Conservation (phyloP, 2,888 invertebrate genomes). For the Luperina testacea region DNA sequence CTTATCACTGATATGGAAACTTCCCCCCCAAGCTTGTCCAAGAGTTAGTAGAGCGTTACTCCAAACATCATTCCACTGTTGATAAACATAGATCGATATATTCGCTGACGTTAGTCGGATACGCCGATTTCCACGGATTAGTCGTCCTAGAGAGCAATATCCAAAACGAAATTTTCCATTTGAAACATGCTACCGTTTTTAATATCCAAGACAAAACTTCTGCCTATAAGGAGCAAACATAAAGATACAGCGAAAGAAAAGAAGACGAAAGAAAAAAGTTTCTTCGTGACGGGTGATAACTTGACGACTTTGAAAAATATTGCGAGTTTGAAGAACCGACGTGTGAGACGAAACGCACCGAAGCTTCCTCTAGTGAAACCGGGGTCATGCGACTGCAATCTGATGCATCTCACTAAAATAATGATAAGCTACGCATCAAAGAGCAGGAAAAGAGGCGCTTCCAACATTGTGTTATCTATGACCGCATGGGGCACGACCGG, state of each 20-base stretch:
- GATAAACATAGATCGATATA: slow-evolving; percentile 65
- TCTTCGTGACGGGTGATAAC: slow-evolving; percentile 77
- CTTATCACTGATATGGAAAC: slow-evolving; percentile 61
- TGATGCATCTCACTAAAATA: slow-evolving; percentile 83
- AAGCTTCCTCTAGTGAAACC: slow-evolving; percentile 69
- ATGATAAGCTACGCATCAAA: slow-evolving; percentile 81
- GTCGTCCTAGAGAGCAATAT: slow-evolving; percentile 32
- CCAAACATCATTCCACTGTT: slow-evolving; percentile 45
- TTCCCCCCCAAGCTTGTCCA: slow-evolving; percentile 45
- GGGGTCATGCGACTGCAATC: slow-evolving; percentile 79
- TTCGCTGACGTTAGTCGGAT: slow-evolving; percentile 52
- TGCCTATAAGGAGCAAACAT: slow-evolving; percentile 71
- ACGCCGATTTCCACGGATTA: slow-evolving; percentile 53
- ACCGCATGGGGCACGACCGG: slow-evolving; percentile 79
- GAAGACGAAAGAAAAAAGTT: slow-evolving; percentile 73
- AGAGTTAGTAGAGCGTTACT: slow-evolving; percentile 62
- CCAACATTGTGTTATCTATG: slow-evolving; percentile 81
- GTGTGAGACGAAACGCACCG: slow-evolving; percentile 71
- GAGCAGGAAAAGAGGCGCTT: slow-evolving; percentile 80
- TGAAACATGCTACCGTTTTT: slow-evolving; percentile 83
- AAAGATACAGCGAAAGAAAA: slow-evolving; percentile 72
- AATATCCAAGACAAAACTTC: slow-evolving; percentile 82
- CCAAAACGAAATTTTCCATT: slow-evolving; percentile 13
- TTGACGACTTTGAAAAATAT: slow-evolving; percentile 69
- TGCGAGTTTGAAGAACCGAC: slow-evolving; percentile 70